phyloP scores from a whole-genome alignment of 1,140 invertebrate species.

The Drosophila dunni region DNA sequence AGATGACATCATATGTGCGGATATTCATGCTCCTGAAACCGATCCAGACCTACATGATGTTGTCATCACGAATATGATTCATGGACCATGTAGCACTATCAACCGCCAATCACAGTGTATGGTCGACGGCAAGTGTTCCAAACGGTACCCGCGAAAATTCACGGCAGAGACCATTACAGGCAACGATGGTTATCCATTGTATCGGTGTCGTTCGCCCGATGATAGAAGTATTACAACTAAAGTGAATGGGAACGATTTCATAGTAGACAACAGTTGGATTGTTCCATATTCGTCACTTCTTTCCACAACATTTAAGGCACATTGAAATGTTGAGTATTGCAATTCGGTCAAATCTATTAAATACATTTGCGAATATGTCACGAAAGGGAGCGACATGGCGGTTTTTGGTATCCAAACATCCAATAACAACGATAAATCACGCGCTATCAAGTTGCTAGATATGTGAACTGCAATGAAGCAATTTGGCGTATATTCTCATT shows the following conservation, averaged over 20 bases:
- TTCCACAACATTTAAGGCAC: not conserved
- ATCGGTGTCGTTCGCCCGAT: not conserved
- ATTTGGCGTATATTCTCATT: constrained; percentile 11
- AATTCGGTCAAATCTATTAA: not conserved
- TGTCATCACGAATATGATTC: constrained; percentile 85
- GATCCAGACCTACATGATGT: constrained; percentile 83
- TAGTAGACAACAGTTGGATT: constrained; percentile 4
- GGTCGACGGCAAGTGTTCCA: constrained; percentile 3
- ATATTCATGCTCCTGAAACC: constrained; percentile 85
- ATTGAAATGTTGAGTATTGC: constrained; percentile 8
- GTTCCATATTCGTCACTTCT: constrained; percentile 3
- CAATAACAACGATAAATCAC: constrained; percentile 14
- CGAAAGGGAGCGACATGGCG: too few species aligned
- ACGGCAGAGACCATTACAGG: not conserved
- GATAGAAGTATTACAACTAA: constrained; percentile 3
- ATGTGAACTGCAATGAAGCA: not conserved
- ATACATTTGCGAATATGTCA: too few species aligned
- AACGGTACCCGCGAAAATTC: not conserved
- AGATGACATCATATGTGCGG: constrained; percentile 85
- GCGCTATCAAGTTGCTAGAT: not conserved
- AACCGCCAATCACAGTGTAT: not conserved
- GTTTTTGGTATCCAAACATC: not conserved
- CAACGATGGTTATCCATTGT: constrained; percentile 2
- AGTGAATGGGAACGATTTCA: not conserved
- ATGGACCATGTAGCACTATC: constrained; percentile 64